Conservation (phyloP, 1,140 invertebrate species). For the Philopotamus ludificatus region DNA sequence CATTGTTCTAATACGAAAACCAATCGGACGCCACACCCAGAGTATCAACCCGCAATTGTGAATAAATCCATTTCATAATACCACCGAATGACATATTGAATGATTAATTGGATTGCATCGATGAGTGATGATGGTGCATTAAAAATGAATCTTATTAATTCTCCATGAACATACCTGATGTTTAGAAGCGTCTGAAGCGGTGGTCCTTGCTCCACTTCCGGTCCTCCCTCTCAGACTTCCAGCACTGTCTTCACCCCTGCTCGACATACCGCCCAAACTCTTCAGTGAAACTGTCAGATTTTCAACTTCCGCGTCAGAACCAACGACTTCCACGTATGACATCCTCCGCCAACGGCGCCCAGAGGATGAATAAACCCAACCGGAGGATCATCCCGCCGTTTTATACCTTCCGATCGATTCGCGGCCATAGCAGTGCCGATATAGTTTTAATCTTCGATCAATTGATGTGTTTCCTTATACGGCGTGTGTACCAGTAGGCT, state of each 20-base stretch:
- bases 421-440: neutral
- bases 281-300: slow-evolving; percentile 17
- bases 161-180: slow-evolving; percentile 16
- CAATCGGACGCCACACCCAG: slow-evolving; percentile 2
- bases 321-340: slow-evolving; percentile 24
- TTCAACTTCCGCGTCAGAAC: slow-evolving; percentile 27
- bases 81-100: too few species aligned
- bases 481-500: too few species aligned
- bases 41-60: slow-evolving; percentile 11
- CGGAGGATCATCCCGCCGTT: neutral
- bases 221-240: slow-evolving; percentile 9
- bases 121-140: too few species aligned
- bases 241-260: slow-evolving; percentile 13
- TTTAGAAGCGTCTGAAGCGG: slow-evolving; percentile 13
- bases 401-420: slow-evolving; percentile 14
- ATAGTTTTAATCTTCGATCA: neutral
- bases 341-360: slow-evolving; percentile 14
- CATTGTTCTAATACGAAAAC: slow-evolving; percentile 17
- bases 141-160: too few species aligned
- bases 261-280: slow-evolving; percentile 14
- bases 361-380: neutral
- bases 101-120: neutral
- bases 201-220: slow-evolving; percentile 14
- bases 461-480: too few species aligned
- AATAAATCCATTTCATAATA: too few species aligned